Base-by-base conservation (phyloP, 2,113 vertebrate species). In the Chloebia gouldiae region DNA sequence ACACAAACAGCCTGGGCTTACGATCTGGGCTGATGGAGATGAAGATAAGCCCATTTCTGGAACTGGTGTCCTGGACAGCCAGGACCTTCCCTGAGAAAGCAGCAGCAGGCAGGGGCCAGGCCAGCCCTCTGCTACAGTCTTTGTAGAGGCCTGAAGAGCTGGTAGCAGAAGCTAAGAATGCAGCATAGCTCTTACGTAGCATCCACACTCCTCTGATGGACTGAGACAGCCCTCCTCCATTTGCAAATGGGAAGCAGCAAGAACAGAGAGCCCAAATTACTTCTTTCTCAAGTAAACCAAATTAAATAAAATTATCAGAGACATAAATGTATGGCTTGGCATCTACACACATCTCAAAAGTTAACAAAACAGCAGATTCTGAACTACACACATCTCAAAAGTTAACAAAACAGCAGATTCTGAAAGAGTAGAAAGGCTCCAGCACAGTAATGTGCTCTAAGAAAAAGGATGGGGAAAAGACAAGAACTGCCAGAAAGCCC, bases 11-110 rank as follows among this genome's bases (percentile, higher is more conserved):
- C 59, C 59, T 0, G 0, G 14, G 60, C 16, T 65, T 59, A 37
- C 1, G 1, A 25, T 40, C 70, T 64, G 33, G 21, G 53, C 56
- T 88, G 71, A 84, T 19, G 30, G 42, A 95, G 85, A 57, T 63
- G 71, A 92, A 65, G 40, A 90, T 95, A 94, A 91, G 78, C 70
- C 69, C 81, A 8, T 82, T 96, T 92, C 86, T 94, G 53, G 69
- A 97, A 92, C 69, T 49, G 8, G 68, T 86, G 88, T 80, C 68
- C 73, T 13, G 9, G 86, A 78, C 40, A 72, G 73, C 66, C 95
- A 92, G 90, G 65, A 79, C 19, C 76, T 45, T 18, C 20, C 19
- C 13, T 4, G 3, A 2, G 0, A 78, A 66, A 27, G 49, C 5
- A 77, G n/a, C 24, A 73, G 53, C 4, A 13, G 4, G 39, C 19